Evolutionary conservation across 37 sponge, comb jelly and placozoan genomes (phyloP).

Genomic region (Aphrocallistes beatrix): DNA sequence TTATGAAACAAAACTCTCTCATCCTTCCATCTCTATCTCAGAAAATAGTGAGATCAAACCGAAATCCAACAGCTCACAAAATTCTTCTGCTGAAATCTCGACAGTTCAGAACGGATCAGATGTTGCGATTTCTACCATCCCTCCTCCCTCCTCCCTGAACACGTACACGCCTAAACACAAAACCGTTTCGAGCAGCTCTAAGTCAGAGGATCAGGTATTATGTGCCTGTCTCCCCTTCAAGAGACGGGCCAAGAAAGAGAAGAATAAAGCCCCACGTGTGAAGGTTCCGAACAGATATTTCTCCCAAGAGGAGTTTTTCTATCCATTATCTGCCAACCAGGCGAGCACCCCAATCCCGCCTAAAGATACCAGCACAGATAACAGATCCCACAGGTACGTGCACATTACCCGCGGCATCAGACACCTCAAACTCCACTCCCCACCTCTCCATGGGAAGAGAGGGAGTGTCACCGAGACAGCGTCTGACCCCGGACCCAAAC

Average conservation of each 20-base stretch:
- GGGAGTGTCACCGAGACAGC: neutral
- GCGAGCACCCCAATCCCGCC: neutral
- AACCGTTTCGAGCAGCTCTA: neutral
- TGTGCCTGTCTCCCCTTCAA: neutral
- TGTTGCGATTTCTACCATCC: no score
- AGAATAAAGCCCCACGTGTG: neutral
- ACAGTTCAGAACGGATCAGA: no score
- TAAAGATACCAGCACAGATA: neutral
- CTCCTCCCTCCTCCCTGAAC: neutral
- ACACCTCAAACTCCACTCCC: neutral
- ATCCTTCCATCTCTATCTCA: no score
- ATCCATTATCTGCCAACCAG: neutral
- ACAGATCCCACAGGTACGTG: neutral
- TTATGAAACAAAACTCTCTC: no score
- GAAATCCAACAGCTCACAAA: no score
- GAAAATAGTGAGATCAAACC: no score
- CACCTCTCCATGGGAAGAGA: neutral
- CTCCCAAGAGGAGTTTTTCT: constrained; percentile 2
- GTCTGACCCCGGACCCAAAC: neutral
- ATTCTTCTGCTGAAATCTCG: no score
- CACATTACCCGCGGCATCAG: neutral
- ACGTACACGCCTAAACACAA: neutral
- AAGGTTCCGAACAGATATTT: neutral
- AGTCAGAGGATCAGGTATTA: neutral
- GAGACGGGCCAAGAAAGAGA: neutral